Conservation (phyloP, 2,113 vertebrate species). For the Microcebus tavaratra region DNA sequence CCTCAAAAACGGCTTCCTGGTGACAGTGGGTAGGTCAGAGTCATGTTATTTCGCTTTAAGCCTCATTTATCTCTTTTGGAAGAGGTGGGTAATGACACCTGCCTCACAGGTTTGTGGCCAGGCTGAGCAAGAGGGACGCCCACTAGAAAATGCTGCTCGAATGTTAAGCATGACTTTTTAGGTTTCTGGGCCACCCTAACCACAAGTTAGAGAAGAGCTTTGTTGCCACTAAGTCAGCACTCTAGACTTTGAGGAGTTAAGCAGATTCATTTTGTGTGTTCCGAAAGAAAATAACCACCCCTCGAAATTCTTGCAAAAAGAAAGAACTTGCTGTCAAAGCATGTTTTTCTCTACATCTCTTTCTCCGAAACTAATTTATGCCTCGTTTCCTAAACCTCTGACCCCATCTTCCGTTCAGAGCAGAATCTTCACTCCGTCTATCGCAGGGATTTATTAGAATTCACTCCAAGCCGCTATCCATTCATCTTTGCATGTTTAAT, state of each 20-base stretch:
- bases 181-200: background rate
- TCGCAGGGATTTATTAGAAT: slow-evolving; percentile 74
- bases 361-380: slow-evolving; percentile 58
- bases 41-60: background rate
- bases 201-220: background rate
- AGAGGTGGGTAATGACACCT: background rate
- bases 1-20: background rate
- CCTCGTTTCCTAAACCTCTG: slow-evolving; percentile 67
- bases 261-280: slow-evolving; percentile 52
- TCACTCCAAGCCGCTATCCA: slow-evolving; percentile 71
- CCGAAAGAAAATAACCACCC: slow-evolving; percentile 20
- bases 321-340: slow-evolving; percentile 39
- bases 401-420: slow-evolving; percentile 60
- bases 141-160: background rate
- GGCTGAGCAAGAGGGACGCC: accelerated
- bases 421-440: slow-evolving; percentile 13
- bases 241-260: background rate
- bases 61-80: background rate
- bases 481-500: slow-evolving; percentile 80
- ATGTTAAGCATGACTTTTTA: background rate
- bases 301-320: background rate
- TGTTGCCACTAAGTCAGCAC: background rate
- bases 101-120: background rate
- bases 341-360: background rate
- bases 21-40: background rate